Evolutionary conservation across 1,140 invertebrate genomes (phyloP), one percentile per base, ranked within the genome.

Genomic region (Caenorhabditis briggsae): DNA sequence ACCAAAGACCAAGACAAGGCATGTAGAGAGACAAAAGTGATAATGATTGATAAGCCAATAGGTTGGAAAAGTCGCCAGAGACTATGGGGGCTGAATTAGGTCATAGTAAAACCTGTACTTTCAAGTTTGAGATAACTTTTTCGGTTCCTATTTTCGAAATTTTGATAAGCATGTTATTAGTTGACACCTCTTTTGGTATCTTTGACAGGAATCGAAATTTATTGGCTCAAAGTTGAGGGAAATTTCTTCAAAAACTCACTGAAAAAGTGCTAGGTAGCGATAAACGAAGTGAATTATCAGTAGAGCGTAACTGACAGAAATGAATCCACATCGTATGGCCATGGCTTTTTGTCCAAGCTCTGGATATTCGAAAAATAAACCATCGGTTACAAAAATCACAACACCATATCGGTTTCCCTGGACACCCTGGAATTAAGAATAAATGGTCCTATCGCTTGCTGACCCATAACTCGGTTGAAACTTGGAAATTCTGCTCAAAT

Each of bases 271-370:
- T 7, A 78, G 7, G n/a, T 78, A 78, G 3, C 70, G 43, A 50
- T 78, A 78, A 2, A 78, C 70, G 11, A 78, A 78, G 23, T 78
- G 43, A 12, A 78, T 78, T 8, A 78, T 78, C 46, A 78, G 33
- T 9, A 78, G 46, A 53, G 70, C 70, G n/a, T 78, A 78, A 50
- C 70, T 78, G 20, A 50, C 11, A 12, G 70, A 78, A 78, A 78
- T 53, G 70, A 78, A 50, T 23, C 70, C 70, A 78, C 70, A 78
- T 11, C 70, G 70, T 53, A 12, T 23, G 7, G 70, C n/a, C 70
- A 78, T 78, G 23, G 46, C 43, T 5, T 53, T 5, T 50, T 78
- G 46, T 23, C 43, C 46, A 23, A 78, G n/a, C 23, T 78, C 43
- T 25, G 46, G 18, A 50, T 78, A 5, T 7, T 50, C 46, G 46